Evolutionary conservation across 2,113 vertebrate genomes (phyloP).

Genomic region (Syngnathus typhle): DNA sequence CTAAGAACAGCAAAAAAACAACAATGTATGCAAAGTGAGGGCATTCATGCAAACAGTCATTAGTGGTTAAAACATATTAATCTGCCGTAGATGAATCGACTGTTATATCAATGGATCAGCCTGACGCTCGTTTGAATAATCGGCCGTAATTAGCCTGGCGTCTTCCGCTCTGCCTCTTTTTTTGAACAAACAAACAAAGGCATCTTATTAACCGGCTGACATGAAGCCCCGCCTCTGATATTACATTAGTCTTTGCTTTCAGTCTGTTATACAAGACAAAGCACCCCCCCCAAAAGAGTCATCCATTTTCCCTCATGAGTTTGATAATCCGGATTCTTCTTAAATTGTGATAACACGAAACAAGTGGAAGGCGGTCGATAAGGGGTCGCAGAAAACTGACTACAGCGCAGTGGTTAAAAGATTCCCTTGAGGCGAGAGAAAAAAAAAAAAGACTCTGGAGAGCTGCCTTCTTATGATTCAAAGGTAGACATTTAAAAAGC

Average conservation of each 20-base stretch:
- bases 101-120: slow-evolving; percentile 33
- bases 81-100: slow-evolving; percentile 22
- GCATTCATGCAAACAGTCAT: slow-evolving; percentile 28
- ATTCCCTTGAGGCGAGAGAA: not conserved
- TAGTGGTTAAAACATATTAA: slow-evolving; percentile 27
- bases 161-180: slow-evolving; percentile 8
- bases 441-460: not conserved
- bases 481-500: slow-evolving; percentile 14
- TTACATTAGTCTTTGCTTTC: not conserved
- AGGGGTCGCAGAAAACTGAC: too few species aligned
- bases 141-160: slow-evolving; percentile 22
- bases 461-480: not conserved
- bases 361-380: not conserved
- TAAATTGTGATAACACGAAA: slow-evolving; percentile 1
- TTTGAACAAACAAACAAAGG: slow-evolving; percentile 35
- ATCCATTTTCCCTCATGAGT: slow-evolving; percentile 8
- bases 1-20: too few species aligned
- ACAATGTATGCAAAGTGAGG: slow-evolving; percentile 1
- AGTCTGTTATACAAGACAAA: slow-evolving; percentile 7
- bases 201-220: slow-evolving; percentile 27
- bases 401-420: not conserved
- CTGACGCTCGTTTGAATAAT: slow-evolving; percentile 18
- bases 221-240: slow-evolving; percentile 16
- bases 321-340: not conserved
- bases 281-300: slow-evolving; percentile 11